A percentile compares a stretch with the other conserved stretches of the same genome.
phyloP scores from a whole-genome alignment of 1,140 invertebrate genomes.

The Penaeus chinensis region DNA sequence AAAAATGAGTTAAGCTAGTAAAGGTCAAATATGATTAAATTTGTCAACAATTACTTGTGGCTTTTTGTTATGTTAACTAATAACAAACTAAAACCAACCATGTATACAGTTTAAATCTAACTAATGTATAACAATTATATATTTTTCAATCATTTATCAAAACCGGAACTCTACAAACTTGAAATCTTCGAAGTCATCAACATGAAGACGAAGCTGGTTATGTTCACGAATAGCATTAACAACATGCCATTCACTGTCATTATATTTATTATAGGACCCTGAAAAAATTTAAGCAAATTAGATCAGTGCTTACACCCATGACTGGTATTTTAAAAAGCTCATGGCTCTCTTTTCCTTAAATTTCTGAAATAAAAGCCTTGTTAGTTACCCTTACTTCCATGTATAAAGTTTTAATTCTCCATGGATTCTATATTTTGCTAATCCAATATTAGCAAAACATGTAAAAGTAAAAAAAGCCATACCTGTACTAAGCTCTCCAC shows the following conservation, averaged over 20 bases:
- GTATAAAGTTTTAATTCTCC: background rate
- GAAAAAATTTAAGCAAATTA: conserved; percentile 63
- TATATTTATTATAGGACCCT: conserved; percentile 75
- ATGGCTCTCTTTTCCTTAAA: too few species aligned
- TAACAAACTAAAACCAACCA: too few species aligned
- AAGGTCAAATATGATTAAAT: too few species aligned
- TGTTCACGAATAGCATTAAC: conserved; percentile 76
- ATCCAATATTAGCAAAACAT: background rate
- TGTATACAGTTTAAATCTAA: too few species aligned
- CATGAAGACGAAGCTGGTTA: conserved; percentile 77
- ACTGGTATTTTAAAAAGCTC: too few species aligned
- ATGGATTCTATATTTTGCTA: background rate
- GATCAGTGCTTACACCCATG: background rate
- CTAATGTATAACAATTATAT: background rate
- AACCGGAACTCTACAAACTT: conserved; percentile 70
- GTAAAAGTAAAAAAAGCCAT: background rate
- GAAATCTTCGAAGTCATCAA: conserved; percentile 83
- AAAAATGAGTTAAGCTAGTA: background rate
- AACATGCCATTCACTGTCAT: conserved; percentile 94
- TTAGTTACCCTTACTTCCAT: background rate
- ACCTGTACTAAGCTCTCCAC: conserved; percentile 71
- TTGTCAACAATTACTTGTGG: too few species aligned
- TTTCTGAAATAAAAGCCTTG: background rate
- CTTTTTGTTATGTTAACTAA: too few species aligned
- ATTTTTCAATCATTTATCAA: conserved; percentile 12